Base-by-base conservation (phyloP, 2,888 invertebrate genomes). In the Heteromyza rotundicornis region DNA sequence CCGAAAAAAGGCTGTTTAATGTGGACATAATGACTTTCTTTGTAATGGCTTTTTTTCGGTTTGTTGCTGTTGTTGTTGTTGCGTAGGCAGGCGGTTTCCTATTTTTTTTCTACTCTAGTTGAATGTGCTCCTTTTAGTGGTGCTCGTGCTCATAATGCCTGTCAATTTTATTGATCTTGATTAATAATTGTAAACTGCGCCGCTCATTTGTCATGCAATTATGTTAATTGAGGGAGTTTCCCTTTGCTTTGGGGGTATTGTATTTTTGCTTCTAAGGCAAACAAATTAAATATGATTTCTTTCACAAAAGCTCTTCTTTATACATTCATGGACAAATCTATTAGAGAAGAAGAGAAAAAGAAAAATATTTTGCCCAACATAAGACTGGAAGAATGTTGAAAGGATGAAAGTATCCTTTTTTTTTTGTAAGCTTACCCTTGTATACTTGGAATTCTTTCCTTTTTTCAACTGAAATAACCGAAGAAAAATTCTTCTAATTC, bases 201-300 rank as follows among this genome's bases (percentile, higher is more conserved):
- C 14, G 57, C 44, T 44, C 47, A 61, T 61, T 61, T 61, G 52
- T 57, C 57, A 61, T 61, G 61, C 52, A 61, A 61, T 61, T 61
- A 61, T 52, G 44, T 52, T 57, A 61, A 61, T 61, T 57, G 57
- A 56, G 52, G 40, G n/a, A 35, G 22, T 2, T 8, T 51, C 24
- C 49, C 14, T 17, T 49, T 16, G 16, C 2, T 17, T 2, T 10
- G 8, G 16, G 12, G 49, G 16, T 49, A 22, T 10, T 22, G 3
- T n/a, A 20, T 49, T 19, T 49, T 12, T 20, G 49, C 22, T 12
- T 2, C 1, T 49, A n/a, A 49, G 49, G 10, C 10, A 3, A 19
- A 49, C n/a, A n/a, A n/a, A n/a, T n/a, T n/a, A n/a, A n/a, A n/a
- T n/a, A n/a, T n/a, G n/a, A n/a, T n/a, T n/a, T n/a, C n/a, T n/a